Evolutionary conservation across 2,797 vertebrate species (phyloP).

Genomic region (Premnoplex brunnescens): DNA sequence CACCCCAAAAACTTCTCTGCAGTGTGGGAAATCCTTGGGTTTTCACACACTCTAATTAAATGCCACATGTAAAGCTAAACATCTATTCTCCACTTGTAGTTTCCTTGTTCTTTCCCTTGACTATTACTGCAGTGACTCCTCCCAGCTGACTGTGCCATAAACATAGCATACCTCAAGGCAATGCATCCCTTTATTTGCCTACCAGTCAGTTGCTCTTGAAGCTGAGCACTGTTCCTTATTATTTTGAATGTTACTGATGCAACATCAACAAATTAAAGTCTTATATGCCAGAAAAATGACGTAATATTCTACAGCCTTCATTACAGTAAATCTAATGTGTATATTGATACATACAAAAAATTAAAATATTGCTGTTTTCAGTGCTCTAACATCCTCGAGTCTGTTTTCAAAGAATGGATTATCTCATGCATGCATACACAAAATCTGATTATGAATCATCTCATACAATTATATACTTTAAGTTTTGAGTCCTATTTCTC

Average conservation of each 20-base stretch:
- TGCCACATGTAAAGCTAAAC: neutral
- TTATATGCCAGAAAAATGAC: neutral
- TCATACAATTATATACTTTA: neutral
- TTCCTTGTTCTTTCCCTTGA: neutral
- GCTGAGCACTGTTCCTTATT: neutral
- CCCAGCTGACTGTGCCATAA: neutral
- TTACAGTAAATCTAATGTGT: neutral
- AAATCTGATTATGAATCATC: neutral
- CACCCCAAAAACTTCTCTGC: neutral
- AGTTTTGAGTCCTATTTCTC: neutral
- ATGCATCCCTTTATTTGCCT: fast-evolving
- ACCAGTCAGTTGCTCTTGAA: neutral
- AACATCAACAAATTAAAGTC: neutral
- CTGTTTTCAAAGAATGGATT: neutral
- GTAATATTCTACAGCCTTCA: neutral
- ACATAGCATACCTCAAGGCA: neutral
- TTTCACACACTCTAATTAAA: neutral
- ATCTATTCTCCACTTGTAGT: neutral
- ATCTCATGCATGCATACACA: neutral
- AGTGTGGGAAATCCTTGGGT: neutral
- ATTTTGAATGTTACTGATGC: neutral
- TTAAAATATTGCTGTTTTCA: neutral
- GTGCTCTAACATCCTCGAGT: neutral
- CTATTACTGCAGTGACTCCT: neutral
- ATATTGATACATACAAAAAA: neutral